phyloP scores from a whole-genome alignment of 2,797 vertebrate genomes.

The Muscicapa striata region DNA sequence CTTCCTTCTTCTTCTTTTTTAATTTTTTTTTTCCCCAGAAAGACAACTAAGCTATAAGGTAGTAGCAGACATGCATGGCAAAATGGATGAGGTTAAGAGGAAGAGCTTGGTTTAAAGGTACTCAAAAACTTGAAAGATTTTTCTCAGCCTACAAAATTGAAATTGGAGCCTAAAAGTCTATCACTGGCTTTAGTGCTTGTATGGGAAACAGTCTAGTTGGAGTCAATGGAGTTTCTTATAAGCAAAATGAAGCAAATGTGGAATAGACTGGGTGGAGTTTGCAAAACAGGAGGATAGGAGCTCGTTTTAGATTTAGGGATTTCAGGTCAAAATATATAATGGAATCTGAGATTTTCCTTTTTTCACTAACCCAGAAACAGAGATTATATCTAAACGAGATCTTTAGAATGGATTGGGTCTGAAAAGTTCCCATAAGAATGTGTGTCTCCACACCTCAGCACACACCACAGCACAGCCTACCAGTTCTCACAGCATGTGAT shows the following conservation, averaged over 20 bases:
- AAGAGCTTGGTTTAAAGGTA: background rate
- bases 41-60: background rate
- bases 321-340: background rate
- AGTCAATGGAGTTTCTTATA: background rate
- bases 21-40: background rate
- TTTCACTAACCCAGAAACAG: background rate
- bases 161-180: background rate
- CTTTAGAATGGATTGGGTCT: background rate
- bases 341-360: background rate
- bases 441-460: background rate
- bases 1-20: no score
- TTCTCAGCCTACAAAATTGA: background rate
- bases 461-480: background rate
- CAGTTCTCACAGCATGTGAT: background rate
- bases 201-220: background rate
- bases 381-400: background rate
- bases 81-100: background rate
- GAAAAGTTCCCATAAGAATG: background rate
- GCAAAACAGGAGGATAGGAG: background rate
- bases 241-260: background rate
- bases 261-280: background rate
- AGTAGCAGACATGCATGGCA: background rate
- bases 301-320: background rate
- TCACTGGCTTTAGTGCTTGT: background rate
- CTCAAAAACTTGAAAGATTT: background rate